These are phyloP conservation scores for Folsomia candida DNA, from an alignment of 2,888 invertebrate genomes.

Conservation along the genomic window DNA sequence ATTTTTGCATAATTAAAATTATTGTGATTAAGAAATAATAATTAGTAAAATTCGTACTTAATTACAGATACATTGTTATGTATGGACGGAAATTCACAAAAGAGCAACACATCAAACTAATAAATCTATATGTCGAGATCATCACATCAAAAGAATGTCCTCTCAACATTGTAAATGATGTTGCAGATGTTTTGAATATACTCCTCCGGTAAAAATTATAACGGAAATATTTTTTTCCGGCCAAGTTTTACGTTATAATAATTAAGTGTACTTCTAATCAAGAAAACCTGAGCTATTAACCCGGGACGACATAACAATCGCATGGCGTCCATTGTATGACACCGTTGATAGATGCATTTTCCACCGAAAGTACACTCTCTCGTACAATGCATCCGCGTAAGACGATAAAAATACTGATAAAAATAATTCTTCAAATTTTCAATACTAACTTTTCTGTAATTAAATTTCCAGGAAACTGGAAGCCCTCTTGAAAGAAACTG, in stretches of 20 bases:
- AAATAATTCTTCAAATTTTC: too few relatives aligned
- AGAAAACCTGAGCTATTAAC: conserved; percentile 72
- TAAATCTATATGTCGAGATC: conserved; percentile 75
- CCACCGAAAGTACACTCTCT: conserved; percentile 55
- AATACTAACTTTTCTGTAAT: not conserved
- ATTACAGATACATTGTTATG: conserved; percentile 73
- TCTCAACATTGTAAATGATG: conserved; percentile 65
- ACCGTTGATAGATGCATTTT: conserved; percentile 63
- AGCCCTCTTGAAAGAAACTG: conserved; percentile 42
- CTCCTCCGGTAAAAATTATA: conserved; percentile 68
- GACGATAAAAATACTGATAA: too few relatives aligned
- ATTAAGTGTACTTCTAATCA: conserved; percentile 1
- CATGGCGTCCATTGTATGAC: conserved; percentile 82
- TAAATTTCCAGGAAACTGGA: conserved; percentile 45
- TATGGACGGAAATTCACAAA: conserved; percentile 86
- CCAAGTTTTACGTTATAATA: conserved; percentile 11
- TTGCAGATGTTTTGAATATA: conserved; percentile 65
- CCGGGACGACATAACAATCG: conserved; percentile 74
- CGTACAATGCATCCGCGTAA: conserved; percentile 46
- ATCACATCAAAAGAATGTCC: conserved; percentile 60
- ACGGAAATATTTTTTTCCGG: not conserved
- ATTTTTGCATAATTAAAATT: too few relatives aligned
- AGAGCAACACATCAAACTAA: conserved; percentile 79
- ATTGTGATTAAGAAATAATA: too few relatives aligned
- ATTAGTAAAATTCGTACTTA: too few relatives aligned